Evolutionary conservation across 2,888 invertebrate genomes (phyloP).

Genomic region (Vesta saturnalis): DNA sequence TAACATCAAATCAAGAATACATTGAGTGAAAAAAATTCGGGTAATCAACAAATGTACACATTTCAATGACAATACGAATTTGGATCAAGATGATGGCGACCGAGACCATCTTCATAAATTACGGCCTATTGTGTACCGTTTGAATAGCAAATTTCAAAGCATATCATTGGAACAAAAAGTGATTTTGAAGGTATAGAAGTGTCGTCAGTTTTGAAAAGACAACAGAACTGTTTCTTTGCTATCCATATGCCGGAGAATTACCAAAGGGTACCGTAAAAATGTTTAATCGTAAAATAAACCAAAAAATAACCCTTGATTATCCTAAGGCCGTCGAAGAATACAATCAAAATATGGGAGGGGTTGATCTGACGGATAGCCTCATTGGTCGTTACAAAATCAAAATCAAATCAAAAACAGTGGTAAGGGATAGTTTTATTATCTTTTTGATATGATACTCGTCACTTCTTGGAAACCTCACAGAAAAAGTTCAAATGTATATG

Average conservation of each 20-base stretch:
- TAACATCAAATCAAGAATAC: constrained; percentile 40
- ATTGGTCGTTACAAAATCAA: constrained; percentile 31
- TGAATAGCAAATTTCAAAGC: constrained; percentile 35
- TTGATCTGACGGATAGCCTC: constrained; percentile 27
- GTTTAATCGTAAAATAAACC: constrained; percentile 30
- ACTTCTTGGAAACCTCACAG: too few species aligned
- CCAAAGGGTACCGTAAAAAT: not conserved
- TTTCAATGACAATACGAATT: constrained; percentile 44
- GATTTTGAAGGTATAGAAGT: constrained; percentile 49
- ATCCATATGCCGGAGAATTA: constrained; percentile 47
- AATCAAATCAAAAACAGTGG: constrained; percentile 25
- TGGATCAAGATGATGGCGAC: constrained; percentile 23
- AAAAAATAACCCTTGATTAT: constrained; percentile 24
- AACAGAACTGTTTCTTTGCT: constrained; percentile 41
- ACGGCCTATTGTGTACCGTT: constrained; percentile 39
- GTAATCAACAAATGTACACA: constrained; percentile 42
- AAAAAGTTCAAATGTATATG: too few species aligned
- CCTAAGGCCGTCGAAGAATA: constrained; percentile 30
- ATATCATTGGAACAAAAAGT: constrained; percentile 42
- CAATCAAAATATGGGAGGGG: constrained; percentile 43
- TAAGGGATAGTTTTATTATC: constrained; percentile 26
- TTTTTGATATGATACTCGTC: too few species aligned
- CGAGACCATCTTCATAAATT: constrained; percentile 42
- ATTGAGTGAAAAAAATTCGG: constrained; percentile 47
- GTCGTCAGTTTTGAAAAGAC: constrained; percentile 45